Base-by-base conservation (phyloP, 1,140 invertebrate species). In the Diorhabda elongata region DNA sequence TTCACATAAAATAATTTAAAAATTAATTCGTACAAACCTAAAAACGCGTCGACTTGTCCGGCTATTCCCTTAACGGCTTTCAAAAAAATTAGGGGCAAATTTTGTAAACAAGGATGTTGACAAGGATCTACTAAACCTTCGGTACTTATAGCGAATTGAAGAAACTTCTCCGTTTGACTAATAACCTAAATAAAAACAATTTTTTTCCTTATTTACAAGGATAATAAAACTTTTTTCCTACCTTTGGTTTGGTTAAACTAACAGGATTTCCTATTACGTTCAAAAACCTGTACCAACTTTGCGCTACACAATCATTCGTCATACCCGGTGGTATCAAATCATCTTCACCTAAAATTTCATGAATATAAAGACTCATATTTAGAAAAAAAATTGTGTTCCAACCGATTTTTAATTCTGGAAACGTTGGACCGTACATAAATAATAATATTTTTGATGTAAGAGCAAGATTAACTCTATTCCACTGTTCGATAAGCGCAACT, bases 241-340 rank as follows among this genome's bases (percentile, higher is more conserved):
- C 87, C 72, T 92, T 88, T 0, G 95, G 93, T 44, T 92, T 88
- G 76, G 93, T 95, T 61, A 99, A 84, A 75, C 96, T 95, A 0
- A 96, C 93, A 0, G 97, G 97, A 83, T 97, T 97, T 42, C 96
- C 95, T 70, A 97, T 88, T 47, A 92, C 94, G 74, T 97, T 94
- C 52, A 98, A 82, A 75, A 98, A 90, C 68, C 96, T 87, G 82
- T 95, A 98, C 96, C 96, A 98, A 76, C 91, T 91, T 84, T 98
- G 96, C 52, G 93, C 91, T 9, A 98, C 89, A 70, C 92, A 92
- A 79, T 98, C 95, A 72, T 93, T 88, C 41, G 87, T 87, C 91
- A 98, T 97, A 57, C 90, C 90, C 4, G 82, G 76, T 11, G 95
- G 92, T 60, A 97, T 91, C 4, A 86, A 82, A 80, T 97, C 94